These are phyloP conservation scores for Macropus fuliginosus DNA, from an alignment of 2,797 vertebrate species.

Conservation along the genomic window DNA sequence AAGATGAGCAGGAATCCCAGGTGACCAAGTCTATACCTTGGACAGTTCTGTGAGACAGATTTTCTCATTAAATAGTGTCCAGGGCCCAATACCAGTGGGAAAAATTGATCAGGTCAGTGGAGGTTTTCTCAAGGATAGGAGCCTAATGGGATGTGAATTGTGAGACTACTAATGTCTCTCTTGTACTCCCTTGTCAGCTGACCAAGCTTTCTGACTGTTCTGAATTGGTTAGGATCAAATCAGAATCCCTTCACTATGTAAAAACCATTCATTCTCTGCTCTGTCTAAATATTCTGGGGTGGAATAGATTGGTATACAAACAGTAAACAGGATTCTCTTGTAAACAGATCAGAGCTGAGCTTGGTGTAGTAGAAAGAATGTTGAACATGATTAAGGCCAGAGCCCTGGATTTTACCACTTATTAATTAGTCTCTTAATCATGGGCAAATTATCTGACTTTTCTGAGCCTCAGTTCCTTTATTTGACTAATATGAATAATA, in stretches of 20 bases:
- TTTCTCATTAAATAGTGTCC: background rate
- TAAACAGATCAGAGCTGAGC: background rate
- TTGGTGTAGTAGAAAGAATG: background rate
- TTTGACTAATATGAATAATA: background rate
- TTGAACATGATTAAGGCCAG: background rate
- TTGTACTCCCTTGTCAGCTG: slow-evolving; percentile 19
- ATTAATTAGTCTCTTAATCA: background rate
- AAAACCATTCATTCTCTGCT: background rate
- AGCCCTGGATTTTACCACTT: background rate
- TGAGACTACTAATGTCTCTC: slow-evolving; percentile 1
- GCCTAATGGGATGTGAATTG: background rate
- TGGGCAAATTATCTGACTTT: background rate
- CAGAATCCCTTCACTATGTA: background rate
- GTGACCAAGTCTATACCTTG: background rate
- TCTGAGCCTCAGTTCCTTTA: background rate
- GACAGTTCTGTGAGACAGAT: background rate
- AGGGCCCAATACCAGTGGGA: background rate
- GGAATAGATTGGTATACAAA: background rate
- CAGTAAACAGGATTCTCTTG: background rate
- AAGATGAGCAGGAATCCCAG: background rate
- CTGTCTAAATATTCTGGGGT: background rate
- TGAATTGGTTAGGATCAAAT: slow-evolving; percentile 13
- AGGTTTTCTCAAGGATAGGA: background rate
- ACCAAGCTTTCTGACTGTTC: slow-evolving; percentile 29
- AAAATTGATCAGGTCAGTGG: background rate